Evolutionary conservation across 2,888 invertebrate species (phyloP), one percentile per base, ranked within the genome.

Genomic region (Byasa hedistus): DNA sequence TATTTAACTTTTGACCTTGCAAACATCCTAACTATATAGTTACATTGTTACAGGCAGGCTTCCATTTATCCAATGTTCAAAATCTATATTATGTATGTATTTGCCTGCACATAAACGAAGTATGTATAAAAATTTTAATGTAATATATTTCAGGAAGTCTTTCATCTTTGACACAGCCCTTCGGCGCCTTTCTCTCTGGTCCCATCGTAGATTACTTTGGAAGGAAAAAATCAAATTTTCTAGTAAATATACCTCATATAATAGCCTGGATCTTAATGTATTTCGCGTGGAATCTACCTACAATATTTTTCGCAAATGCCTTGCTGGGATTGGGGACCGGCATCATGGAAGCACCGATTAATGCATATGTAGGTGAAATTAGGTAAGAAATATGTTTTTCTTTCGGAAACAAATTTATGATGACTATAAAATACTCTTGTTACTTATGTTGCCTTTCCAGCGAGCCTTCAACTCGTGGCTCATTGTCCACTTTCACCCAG

Each of bases 301-400:
- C 84, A 1, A 79, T 93, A 24, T 93, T 92, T 75, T 75, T 87
- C 4, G 92, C 92, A 0, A 92, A 87, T 55, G 87, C 87, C 3
- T 75, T 93, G 15, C 79, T 93, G 52, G 94, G 93, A 0, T 71
- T 93, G 1, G 93, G 93, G 0, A 89, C 92, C 12, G 93, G 93
- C 0, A 85, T 93, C 36, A 93, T 93, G 93, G 93, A 93, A 73
- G 93, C 93, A 0, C 93, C 93, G 0, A 91, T 93, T 56, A 87
- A 92, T 64, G 91, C 93, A 1, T 94, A 93, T 72, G 91, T 93
- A 12, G 93, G 93, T 5, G 93, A 93, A 83, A 92, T 93, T 48
- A 91, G 91, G 92, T 92, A 69, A 21, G 21, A 39, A 15, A 39
- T 39, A 12, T 39, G 12, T 15, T 12, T 39, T 39, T 15, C 12